Conservation (phyloP, 2,113 vertebrate genomes). For the Mustela lutreola region DNA sequence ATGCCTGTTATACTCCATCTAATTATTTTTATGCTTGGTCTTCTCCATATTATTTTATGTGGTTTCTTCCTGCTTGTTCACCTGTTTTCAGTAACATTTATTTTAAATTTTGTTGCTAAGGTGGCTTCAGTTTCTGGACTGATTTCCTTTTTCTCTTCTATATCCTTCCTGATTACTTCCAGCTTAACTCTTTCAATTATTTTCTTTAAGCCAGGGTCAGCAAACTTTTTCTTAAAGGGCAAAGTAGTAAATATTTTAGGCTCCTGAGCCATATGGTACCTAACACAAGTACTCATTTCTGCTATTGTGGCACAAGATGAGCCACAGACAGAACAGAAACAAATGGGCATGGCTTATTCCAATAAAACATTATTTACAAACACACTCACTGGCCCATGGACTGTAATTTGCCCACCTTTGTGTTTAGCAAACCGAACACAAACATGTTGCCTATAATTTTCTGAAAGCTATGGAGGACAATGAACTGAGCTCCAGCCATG, state of each 20-base stretch:
- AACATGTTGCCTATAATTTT: neutral
- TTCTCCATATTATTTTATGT: neutral
- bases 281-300: neutral
- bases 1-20: too few species aligned
- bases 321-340: neutral
- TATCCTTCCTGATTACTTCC: neutral
- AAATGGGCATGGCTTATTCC: neutral
- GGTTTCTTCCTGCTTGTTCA: neutral
- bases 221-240: neutral
- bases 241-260: neutral
- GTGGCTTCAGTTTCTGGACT: neutral
- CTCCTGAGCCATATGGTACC: neutral
- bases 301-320: neutral
- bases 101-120: neutral
- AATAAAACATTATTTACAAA: neutral
- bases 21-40: neutral
- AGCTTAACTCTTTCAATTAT: neutral
- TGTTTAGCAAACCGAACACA: neutral
- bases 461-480: neutral
- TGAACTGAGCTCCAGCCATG: neutral
- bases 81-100: slow-evolving; percentile 18
- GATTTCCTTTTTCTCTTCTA: neutral
- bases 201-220: neutral
- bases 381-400: neutral
- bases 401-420: neutral